phyloP scores from a whole-genome alignment of 2,113 vertebrate species.

The Peromyscus leucopus region DNA sequence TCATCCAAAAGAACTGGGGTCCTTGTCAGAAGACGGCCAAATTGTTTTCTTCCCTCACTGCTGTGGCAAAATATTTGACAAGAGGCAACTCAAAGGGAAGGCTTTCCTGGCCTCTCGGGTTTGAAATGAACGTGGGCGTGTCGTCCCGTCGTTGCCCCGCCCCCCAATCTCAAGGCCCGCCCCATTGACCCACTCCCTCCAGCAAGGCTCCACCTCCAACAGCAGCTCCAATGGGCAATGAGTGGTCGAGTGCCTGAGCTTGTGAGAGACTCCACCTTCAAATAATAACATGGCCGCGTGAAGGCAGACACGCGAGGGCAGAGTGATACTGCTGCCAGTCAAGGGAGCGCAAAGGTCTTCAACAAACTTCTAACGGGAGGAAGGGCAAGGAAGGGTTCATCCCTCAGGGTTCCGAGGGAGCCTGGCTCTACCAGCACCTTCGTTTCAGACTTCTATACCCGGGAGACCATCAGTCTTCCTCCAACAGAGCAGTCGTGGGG shows the following conservation, averaged over 20 bases:
- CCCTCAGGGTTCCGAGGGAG: background rate
- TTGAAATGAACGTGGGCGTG: too few species aligned
- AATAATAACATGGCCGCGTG: background rate
- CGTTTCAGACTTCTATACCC: background rate
- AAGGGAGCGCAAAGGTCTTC: background rate
- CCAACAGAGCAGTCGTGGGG: background rate
- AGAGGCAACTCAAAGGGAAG: background rate
- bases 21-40: background rate
- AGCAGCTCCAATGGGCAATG: background rate
- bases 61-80: background rate
- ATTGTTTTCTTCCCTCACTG: background rate
- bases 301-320: background rate
- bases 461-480: background rate
- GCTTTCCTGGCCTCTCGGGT: too few species aligned
- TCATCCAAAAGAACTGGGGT: background rate
- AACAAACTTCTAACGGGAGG: background rate
- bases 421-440: background rate
- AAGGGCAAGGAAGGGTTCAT: background rate
- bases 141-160: too few species aligned
- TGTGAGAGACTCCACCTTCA: background rate
- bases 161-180: background rate
- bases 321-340: background rate
- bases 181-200: background rate
- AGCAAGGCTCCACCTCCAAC: background rate
- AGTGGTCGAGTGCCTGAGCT: background rate